Percentiles rank a stretch among this genome's conserved stretches.
These are phyloP conservation scores for Leuciscus idus DNA, from an alignment of 2,113 vertebrate genomes.

Conservation along the genomic window DNA sequence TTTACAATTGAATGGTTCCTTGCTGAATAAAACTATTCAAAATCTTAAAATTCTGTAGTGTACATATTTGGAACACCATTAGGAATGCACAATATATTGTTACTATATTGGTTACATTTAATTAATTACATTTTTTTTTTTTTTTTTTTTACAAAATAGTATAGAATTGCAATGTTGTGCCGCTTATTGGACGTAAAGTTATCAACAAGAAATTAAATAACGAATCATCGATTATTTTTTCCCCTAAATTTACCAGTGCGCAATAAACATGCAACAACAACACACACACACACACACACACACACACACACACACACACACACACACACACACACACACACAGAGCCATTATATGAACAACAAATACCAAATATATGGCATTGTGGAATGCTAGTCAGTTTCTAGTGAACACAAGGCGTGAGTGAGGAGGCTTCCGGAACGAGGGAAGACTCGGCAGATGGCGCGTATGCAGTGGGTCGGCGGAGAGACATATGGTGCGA, in stretches of 20 bases:
- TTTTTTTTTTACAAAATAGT: too few relatives aligned
- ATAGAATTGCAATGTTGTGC: too few relatives aligned
- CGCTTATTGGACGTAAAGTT: too few relatives aligned
- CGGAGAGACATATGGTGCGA: constrained; percentile 68
- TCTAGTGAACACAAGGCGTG: neutral
- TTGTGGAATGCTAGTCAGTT: neutral
- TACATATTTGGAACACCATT: too few relatives aligned
- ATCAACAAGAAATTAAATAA: neutral
- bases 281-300: neutral
- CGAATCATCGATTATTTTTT: neutral
- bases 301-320: neutral
- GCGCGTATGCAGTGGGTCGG: constrained; percentile 58
- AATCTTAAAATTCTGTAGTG: too few relatives aligned
- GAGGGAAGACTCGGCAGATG: constrained; percentile 66
- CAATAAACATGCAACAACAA: too few relatives aligned
- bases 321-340: neutral
- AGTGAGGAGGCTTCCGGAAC: constrained; percentile 23
- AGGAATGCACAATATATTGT: too few relatives aligned
- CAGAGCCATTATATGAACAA: neutral
- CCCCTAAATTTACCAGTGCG: neutral
- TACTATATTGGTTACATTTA: too few relatives aligned
- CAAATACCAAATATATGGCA: neutral
- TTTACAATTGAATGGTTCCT: too few relatives aligned
- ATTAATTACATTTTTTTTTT: too few relatives aligned
- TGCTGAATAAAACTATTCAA: too few relatives aligned